These are phyloP conservation scores for Meloe dianella DNA, from an alignment of 2,888 invertebrate species.

Conservation along the genomic window DNA sequence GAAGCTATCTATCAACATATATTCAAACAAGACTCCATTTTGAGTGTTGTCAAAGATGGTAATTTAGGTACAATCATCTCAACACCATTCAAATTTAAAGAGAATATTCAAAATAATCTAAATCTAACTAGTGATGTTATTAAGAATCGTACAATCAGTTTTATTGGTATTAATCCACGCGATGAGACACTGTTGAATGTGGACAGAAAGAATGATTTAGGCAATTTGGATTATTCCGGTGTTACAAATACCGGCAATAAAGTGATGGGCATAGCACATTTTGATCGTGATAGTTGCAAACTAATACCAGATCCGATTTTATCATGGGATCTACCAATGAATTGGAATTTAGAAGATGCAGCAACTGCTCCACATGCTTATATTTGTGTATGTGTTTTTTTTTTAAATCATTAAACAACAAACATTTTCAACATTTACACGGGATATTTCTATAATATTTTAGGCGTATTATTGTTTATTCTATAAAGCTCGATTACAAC, in stretches of 20 bases:
- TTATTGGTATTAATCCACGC: conserved; percentile 52
- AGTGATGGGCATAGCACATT: conserved; percentile 71
- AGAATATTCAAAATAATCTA: conserved; percentile 37
- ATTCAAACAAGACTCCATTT: conserved; percentile 73
- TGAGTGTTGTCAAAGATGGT: conserved; percentile 75
- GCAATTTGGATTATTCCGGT: conserved; percentile 55
- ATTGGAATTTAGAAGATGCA: conserved; percentile 77
- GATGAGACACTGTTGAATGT: conserved; percentile 51
- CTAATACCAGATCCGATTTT: conserved; percentile 57
- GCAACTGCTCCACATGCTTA: conserved; percentile 84
- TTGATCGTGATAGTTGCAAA: conserved; percentile 50
- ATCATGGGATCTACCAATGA: conserved; percentile 73
- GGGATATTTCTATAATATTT: conserved; percentile 35
- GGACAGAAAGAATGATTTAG: conserved; percentile 48
- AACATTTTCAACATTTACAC: background rate
- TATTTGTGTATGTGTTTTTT: conserved; percentile 64
- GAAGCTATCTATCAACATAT: conserved; percentile 70
- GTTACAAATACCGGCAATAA: conserved; percentile 61
- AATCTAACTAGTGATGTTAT: conserved; percentile 37
- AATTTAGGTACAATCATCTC: conserved; percentile 45
- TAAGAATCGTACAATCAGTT: conserved; percentile 47
- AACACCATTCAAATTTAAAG: conserved; percentile 48
- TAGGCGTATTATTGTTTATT: conserved; percentile 59
- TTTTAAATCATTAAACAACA: background rate
- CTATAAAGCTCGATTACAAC: conserved; percentile 51